phyloP scores from a whole-genome alignment of 2,888 invertebrate species.

The Idaea straminata region DNA sequence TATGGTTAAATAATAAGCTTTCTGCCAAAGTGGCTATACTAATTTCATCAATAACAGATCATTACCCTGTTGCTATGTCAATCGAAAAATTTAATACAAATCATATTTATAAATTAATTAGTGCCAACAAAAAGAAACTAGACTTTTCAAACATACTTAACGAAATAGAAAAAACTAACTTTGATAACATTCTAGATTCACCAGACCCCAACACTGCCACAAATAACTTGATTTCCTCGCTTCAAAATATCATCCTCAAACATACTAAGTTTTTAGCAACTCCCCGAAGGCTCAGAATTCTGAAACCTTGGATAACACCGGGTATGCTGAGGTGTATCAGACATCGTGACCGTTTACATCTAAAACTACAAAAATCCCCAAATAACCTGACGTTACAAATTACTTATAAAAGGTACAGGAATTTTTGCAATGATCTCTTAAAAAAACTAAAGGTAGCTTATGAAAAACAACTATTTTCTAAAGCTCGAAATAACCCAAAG shows the following conservation, averaged over 20 bases:
- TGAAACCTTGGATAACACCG: constrained; percentile 26
- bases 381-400: constrained; percentile 13
- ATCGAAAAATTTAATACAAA: not conserved
- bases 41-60: not conserved
- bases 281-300: constrained; percentile 10
- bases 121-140: not conserved
- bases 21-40: not conserved
- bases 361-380: constrained; percentile 12
- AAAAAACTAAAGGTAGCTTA: constrained; percentile 23
- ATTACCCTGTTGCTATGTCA: not conserved
- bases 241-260: constrained; percentile 1
- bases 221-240: not conserved
- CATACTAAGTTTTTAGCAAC: constrained; percentile 3
- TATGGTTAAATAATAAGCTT: not conserved
- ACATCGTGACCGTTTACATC: constrained; percentile 21
- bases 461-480: constrained; percentile 17
- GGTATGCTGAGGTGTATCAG: constrained; percentile 27
- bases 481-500: constrained; percentile 14
- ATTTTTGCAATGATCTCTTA: constrained; percentile 25
- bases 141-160: not conserved
- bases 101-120: not conserved
- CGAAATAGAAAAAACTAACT: not conserved
- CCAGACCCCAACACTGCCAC: not conserved
- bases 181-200: not conserved
- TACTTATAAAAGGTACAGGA: constrained; percentile 28